These are phyloP conservation scores for Taphrorychus bicolor DNA, from an alignment of 2,888 invertebrate species.

Conservation along the genomic window DNA sequence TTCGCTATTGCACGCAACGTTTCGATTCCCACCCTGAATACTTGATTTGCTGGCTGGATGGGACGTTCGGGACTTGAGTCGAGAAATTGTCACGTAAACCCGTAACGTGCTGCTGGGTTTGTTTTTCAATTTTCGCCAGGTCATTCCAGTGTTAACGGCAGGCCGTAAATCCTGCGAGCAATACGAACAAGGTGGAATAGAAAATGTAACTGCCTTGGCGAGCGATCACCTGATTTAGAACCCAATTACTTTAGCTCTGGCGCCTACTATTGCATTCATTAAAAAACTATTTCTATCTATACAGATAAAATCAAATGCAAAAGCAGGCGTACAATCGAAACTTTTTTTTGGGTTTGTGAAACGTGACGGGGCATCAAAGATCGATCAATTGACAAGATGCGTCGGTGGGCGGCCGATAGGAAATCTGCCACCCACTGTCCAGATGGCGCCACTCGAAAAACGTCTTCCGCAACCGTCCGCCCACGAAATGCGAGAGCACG, in stretches of 20 bases:
- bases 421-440: slow-evolving; percentile 34
- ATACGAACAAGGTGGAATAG: too few relatives aligned
- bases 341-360: too few relatives aligned
- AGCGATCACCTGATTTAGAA: neutral
- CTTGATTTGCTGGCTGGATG: neutral
- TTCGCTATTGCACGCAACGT: too few relatives aligned
- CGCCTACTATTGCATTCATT: neutral
- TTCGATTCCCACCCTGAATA: too few relatives aligned
- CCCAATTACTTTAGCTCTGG: neutral
- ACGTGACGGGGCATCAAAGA: neutral
- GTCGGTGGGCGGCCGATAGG: slow-evolving; percentile 33
- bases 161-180: neutral
- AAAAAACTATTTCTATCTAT: too few relatives aligned
- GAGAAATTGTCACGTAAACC: neutral
- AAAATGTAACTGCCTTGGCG: neutral
- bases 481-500: slow-evolving; percentile 28
- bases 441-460: slow-evolving; percentile 42
- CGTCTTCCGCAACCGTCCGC: slow-evolving; percentile 35
- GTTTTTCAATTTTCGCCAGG: neutral
- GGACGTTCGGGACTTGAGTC: too few relatives aligned
- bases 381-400: slow-evolving; percentile 3
- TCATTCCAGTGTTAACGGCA: too few relatives aligned
- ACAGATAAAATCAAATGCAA: too few relatives aligned
- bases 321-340: too few relatives aligned
- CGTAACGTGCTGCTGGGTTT: too few relatives aligned